Base-by-base conservation (phyloP, 2,888 invertebrate species). In the Penaeus monodon region DNA sequence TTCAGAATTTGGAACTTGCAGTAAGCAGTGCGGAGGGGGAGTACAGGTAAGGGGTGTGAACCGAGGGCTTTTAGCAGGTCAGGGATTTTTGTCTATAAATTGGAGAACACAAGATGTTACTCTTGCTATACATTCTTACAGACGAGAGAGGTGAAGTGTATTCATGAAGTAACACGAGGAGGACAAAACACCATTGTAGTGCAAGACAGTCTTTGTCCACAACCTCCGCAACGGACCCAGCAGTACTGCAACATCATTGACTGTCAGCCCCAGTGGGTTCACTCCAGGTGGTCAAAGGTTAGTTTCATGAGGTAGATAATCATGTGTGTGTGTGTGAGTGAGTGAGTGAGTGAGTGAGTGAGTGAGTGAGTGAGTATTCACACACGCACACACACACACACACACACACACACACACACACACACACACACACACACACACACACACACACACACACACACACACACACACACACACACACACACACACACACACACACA, bases 11-110 rank as follows among this genome's bases (percentile, higher is more conserved):
- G 96, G 96, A 0, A 95, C 95, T 33, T 99, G 99, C 93, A 96
- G 97, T 33, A 97, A 97, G 92, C 96, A 96, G 4, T 99, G 99
- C 92, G 99, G 99, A 63, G 96, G 98, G 90, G 99, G 99, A 0
- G 96, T 97, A 90, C 97, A 97, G 93, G 97, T 89, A 73, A 74
- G 81, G 22, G 38, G 29, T 20, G 4, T 4, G 17, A 17, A 27
- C 27, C 8, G 4, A 17, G 17, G 27, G 29, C 12, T 70, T 27
- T 70, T 70, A 14, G 14, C 29, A 7, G 4, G 29, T 33, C 44
- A 44, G 10, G 44, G 0, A 10, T 10, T 10, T 6, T 10, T 10
- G 44, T 10, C 57, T 57, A 57, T 57, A 57, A 57, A 17, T 57
- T 57, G 17, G 57, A 44, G 44, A 57, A 1, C 57, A 12, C 17